Base-by-base conservation (phyloP, 2,888 invertebrate species). In the Dione vanillae region DNA sequence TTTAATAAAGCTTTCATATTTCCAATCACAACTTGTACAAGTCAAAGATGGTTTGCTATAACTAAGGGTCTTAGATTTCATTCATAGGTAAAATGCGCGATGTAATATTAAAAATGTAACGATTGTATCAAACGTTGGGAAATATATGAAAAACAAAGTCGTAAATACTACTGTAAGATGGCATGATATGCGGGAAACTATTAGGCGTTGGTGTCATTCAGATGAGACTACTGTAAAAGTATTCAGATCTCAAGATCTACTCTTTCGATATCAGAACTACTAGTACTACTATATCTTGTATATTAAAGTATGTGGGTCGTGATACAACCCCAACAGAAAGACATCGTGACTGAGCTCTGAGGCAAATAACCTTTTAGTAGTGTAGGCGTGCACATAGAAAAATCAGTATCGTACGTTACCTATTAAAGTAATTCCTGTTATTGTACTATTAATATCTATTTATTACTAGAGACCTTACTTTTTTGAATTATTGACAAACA, bases 361-460 rank as follows among this genome's bases (percentile, higher is more conserved):
- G 91, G 90, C 85, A 83, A 90, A 80, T 90, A 89, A 92, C 89
- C 91, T 88, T 84, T 85, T 79, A 77, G 78, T 83, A 82, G 82
- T 85, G 84, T 82, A 79, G 83, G 77, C 80, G 78, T 84, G 83
- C 86, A 83, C 85, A 82, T 85, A 83, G 81, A 80, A 72, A 72
- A 79, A 84, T 83, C 82, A 83, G 82, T 83, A 85, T 83, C 81
- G 78, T 77, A 75, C 64, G 69, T 58, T 69, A 49, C 51, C 43
- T 37, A 70, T 62, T 62, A 58, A 67, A 51, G 61, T 65, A 54
- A 56, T 69, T 65, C 47, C 59, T 47, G 64, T 61, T 71, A 45
- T 67, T 35, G 16, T 54, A 27, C 2, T 27, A 47, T 40, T 16
- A 6, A 54, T n/a, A 45, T 35, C 11, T 40, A 3, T 47, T 12